Evolutionary conservation across 2,888 invertebrate genomes (phyloP).

Genomic region (Leptinotarsa juncta): DNA sequence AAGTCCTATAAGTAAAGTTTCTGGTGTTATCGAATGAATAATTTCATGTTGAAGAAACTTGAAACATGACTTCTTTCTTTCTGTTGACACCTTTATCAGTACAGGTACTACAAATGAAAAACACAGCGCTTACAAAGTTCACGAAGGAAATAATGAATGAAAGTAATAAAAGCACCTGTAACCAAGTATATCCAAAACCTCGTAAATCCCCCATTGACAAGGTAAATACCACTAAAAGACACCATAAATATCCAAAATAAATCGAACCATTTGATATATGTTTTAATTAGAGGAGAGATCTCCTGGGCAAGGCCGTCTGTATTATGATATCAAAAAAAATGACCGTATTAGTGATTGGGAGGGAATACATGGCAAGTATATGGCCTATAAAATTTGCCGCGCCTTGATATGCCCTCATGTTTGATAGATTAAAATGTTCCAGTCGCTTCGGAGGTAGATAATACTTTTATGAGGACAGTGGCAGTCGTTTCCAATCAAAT

Average conservation of each 20-base stretch:
- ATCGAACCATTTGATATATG: slow-evolving; percentile 54
- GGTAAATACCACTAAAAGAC: slow-evolving; percentile 48
- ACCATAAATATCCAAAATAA: slow-evolving; percentile 57
- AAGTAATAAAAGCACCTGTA: slow-evolving; percentile 21
- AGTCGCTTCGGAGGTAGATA: slow-evolving; percentile 32
- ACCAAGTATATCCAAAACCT: slow-evolving; percentile 30
- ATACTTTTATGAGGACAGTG: slow-evolving; percentile 31
- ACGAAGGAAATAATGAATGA: neutral
- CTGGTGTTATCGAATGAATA: too few species aligned
- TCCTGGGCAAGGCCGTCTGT: slow-evolving; percentile 52
- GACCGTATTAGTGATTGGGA: slow-evolving; percentile 63
- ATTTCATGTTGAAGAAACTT: too few species aligned
- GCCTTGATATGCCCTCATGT: slow-evolving; percentile 57
- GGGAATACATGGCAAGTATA: slow-evolving; percentile 58
- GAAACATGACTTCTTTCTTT: too few species aligned
- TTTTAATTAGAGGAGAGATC: slow-evolving; percentile 58
- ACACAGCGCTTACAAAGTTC: slow-evolving; percentile 5
- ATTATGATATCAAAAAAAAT: slow-evolving; percentile 63
- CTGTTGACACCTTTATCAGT: neutral
- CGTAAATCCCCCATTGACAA: slow-evolving; percentile 52
- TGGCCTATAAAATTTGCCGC: slow-evolving; percentile 63
- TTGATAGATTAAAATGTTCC: slow-evolving; percentile 60
- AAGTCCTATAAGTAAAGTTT: too few species aligned
- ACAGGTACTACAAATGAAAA: neutral
- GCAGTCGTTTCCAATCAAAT: slow-evolving; percentile 3